Evolutionary conservation across 1,140 invertebrate genomes (phyloP).

Genomic region (Periplaneta americana): DNA sequence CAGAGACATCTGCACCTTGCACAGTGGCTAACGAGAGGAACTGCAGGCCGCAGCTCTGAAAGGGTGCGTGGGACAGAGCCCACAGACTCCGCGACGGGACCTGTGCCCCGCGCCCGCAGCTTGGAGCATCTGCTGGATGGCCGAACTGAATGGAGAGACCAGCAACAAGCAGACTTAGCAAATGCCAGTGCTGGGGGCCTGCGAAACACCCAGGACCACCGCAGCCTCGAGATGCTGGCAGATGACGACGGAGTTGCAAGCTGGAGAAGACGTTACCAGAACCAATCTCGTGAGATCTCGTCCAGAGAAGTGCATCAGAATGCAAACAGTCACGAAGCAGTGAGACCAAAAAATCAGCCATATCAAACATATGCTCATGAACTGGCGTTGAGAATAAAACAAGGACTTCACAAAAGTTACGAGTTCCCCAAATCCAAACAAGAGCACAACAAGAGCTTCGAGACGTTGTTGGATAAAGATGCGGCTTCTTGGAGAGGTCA

Average conservation of each 20-base stretch:
- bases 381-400: neutral
- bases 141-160: neutral
- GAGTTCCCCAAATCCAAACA: neutral
- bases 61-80: slow-evolving; percentile 50
- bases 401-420: neutral
- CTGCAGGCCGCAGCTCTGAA: neutral
- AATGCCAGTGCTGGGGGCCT: neutral
- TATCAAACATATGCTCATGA: neutral
- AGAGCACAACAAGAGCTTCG: slow-evolving; percentile 7
- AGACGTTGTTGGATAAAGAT: slow-evolving; percentile 1
- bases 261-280: neutral
- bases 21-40: slow-evolving; percentile 51
- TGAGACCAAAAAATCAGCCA: neutral
- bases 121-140: slow-evolving; percentile 15
- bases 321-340: neutral
- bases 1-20: slow-evolving; percentile 59
- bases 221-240: neutral
- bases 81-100: slow-evolving; percentile 39
- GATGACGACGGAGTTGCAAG: neutral
- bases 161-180: neutral
- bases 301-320: neutral
- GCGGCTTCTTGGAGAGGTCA: neutral
- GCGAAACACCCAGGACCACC: neutral
- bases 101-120: slow-evolving; percentile 28
- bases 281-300: neutral